Conservation (phyloP, 2,113 vertebrate species). For the Gymnocephalus cernua region DNA sequence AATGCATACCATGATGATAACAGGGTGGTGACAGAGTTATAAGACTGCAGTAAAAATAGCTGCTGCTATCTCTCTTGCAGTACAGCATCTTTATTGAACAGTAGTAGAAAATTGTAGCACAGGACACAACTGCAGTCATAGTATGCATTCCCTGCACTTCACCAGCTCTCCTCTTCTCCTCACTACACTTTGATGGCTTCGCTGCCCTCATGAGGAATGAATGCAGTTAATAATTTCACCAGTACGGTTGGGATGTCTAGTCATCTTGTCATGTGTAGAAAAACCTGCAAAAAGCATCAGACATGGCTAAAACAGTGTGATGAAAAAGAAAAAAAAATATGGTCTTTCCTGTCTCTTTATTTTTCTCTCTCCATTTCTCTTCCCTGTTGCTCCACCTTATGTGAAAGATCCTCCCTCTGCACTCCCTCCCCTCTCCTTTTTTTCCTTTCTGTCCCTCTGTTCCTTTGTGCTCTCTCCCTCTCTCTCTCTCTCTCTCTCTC, state of each 20-base stretch:
- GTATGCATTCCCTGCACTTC: slow-evolving; percentile 14
- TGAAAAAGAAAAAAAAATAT: slow-evolving; percentile 24
- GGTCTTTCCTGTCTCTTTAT: slow-evolving; percentile 4
- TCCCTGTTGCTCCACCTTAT: slow-evolving; percentile 64
- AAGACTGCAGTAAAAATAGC: slow-evolving; percentile 39
- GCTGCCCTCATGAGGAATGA: slow-evolving; percentile 36
- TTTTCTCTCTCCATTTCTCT: slow-evolving; percentile 30
- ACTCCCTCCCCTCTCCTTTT: slow-evolving; percentile 49
- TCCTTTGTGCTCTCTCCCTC: slow-evolving; percentile 42
- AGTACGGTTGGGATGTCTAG: slow-evolving; percentile 9
- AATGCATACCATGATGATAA: slow-evolving; percentile 28
- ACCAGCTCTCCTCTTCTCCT: slow-evolving; percentile 1
- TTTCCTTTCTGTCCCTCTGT: slow-evolving; percentile 51
- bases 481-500: slow-evolving; percentile 11
- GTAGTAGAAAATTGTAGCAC: not conserved
- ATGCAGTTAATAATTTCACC: slow-evolving; percentile 41
- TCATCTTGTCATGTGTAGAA: slow-evolving; percentile 1
- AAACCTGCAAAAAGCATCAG: slow-evolving; percentile 23
- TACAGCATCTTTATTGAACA: slow-evolving; percentile 1
- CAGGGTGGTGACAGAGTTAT: slow-evolving; percentile 26
- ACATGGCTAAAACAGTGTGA: not conserved
- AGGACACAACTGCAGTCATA: slow-evolving; percentile 7
- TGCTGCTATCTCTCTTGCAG: slow-evolving; percentile 3
- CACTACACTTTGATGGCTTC: slow-evolving; percentile 1
- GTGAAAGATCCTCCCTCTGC: slow-evolving; percentile 60